Evolutionary conservation across 1,140 invertebrate genomes (phyloP), one percentile per base, ranked within the genome.

Genomic region (Periplaneta americana): DNA sequence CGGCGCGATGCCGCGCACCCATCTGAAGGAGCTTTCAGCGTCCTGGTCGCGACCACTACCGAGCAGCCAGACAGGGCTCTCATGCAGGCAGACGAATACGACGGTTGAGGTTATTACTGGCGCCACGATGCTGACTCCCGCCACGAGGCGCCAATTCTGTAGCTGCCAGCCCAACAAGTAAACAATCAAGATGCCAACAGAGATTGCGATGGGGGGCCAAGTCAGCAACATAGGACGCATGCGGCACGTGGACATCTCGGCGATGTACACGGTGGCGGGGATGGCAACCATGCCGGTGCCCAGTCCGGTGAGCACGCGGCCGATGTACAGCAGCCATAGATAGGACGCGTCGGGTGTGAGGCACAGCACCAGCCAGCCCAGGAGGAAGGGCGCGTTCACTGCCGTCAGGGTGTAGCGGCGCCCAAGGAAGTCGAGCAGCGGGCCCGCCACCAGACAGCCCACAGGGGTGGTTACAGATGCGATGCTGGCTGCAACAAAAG

Each of bases 361-460:
- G 28, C 88, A 87, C 32, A 93, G 89, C 5, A 89, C 81, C 3
- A 90, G 74, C 91, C 92, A 93, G 15, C 92, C 92, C 31, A 89
- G 34, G 6, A 91, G 82, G 74, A 89, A 91, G 6, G 91, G 89
- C 9, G 91, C 18, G 31, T 90, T 90, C 22, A 90, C 86, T 2
- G 89, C 82, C n/a, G 91, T 85, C 31, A 94, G 86, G 0, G 91
- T 88, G 31, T 78, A 78, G 83, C 87, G 89, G 22, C 93, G 86
- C 4, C 93, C 93, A 74, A 89, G 87, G 83, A 87, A 89, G 83
- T 94, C 93, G 75, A 93, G 88, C 22, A 91, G 82, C 77, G 88
- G 90, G 15, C 92, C 89, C 74, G 87, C 87, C 6, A 89, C 66
- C 1, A 92, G 77, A 81, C 90, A 91, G 0, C 91, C 91, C 28